Evolutionary conservation across 2,113 vertebrate species (phyloP).

Genomic region (Cyanocitta stelleri): DNA sequence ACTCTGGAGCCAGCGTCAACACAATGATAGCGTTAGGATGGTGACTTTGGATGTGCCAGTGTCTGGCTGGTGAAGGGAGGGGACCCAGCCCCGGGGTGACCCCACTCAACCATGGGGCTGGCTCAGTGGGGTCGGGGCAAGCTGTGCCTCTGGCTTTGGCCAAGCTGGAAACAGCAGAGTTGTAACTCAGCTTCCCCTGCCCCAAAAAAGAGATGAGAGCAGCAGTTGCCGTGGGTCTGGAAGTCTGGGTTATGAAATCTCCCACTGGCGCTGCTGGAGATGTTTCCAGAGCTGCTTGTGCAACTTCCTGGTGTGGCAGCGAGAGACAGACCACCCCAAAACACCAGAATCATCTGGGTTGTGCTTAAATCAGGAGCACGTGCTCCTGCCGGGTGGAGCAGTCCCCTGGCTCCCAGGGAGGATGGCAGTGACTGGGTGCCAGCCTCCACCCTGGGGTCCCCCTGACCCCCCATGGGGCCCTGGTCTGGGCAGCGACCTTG

Average conservation of each 20-base stretch:
- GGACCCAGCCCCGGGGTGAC: background rate
- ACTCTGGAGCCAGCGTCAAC: fast-evolving
- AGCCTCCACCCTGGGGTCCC: background rate
- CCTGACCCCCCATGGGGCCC: fast-evolving
- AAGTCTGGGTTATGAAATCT: background rate
- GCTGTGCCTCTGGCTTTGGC: background rate
- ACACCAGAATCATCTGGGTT: fast-evolving
- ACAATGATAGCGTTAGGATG: fast-evolving
- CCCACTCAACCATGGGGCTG: background rate
- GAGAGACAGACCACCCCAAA: background rate
- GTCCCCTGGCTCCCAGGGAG: fast-evolving
- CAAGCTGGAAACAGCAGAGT: fast-evolving
- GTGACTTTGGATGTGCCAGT: background rate
- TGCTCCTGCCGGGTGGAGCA: fast-evolving
- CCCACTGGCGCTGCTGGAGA: background rate
- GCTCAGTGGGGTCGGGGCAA: too few relatives aligned
- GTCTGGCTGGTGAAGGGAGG: fast-evolving
- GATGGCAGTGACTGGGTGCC: background rate
- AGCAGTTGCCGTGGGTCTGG: fast-evolving
- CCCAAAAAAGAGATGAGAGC: background rate
- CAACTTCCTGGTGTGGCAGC: fast-evolving
- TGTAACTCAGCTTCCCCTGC: fast-evolving
- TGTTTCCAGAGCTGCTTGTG: background rate
- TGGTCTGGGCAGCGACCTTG: fast-evolving
- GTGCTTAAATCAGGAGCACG: fast-evolving